Conservation (phyloP, 2,113 vertebrate species). For the Alexandromys fortis region DNA sequence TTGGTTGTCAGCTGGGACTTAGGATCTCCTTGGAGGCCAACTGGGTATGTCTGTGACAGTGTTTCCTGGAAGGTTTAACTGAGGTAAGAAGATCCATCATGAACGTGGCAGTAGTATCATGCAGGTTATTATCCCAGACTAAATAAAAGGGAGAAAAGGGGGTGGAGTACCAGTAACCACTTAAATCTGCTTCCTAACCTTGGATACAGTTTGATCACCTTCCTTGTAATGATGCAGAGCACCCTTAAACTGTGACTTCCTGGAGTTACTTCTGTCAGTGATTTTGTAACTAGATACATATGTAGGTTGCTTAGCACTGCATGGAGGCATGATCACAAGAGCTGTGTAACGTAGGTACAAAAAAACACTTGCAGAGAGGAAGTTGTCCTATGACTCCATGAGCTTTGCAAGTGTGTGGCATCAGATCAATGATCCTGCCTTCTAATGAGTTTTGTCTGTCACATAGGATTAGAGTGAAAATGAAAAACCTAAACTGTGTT, state of each 20-base stretch:
- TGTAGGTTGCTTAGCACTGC: neutral
- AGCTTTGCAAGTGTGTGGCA: neutral
- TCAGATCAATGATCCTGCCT: neutral
- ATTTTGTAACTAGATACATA: neutral
- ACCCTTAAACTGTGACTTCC: neutral
- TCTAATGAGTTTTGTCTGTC: neutral
- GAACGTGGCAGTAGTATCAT: no score
- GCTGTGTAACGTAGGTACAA: neutral
- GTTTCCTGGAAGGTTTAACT: neutral
- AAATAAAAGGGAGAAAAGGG: neutral
- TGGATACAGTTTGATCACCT: neutral
- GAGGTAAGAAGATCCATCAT: neutral
- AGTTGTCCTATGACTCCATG: neutral
- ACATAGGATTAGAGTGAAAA: neutral
- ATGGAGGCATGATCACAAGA: neutral
- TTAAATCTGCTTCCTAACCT: neutral
- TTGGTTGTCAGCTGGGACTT: neutral
- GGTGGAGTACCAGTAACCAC: neutral
- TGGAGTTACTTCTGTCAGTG: no score
- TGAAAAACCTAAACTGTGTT: neutral
- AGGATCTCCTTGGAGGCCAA: no score
- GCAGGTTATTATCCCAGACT: neutral
- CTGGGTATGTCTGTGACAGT: neutral
- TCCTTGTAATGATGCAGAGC: no score
- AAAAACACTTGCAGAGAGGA: neutral